phyloP scores from a whole-genome alignment of 2,888 invertebrate species.

The Deroplatys truncata region DNA sequence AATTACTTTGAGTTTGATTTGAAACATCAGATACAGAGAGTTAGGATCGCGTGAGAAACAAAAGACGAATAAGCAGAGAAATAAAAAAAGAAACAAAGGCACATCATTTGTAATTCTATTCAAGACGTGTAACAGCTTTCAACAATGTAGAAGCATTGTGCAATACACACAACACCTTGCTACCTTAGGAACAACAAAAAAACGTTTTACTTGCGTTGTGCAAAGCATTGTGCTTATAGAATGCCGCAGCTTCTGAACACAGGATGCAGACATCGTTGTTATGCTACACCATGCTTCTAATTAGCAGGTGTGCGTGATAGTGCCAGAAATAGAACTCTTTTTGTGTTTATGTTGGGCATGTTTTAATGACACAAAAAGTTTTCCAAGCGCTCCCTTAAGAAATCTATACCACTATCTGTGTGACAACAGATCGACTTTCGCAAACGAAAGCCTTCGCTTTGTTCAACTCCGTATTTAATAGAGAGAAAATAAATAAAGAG shows the following conservation, averaged over 20 bases:
- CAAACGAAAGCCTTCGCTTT: too few species aligned
- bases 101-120: background rate
- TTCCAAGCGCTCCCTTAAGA: background rate
- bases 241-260: background rate
- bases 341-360: background rate
- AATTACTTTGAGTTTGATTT: background rate
- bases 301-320: background rate
- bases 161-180: background rate
- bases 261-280: background rate
- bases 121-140: background rate
- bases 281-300: background rate
- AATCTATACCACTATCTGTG: background rate
- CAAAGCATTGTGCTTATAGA: background rate
- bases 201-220: background rate
- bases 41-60: background rate
- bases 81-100: too few species aligned
- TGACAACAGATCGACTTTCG: too few species aligned
- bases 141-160: background rate
- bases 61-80: background rate
- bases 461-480: too few species aligned
- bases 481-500: too few species aligned
- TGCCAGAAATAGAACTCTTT: background rate
- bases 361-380: background rate
- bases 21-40: background rate
- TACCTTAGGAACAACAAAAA: background rate